Base-by-base conservation (phyloP, 2,888 invertebrate genomes). In the Lingula anatina region DNA sequence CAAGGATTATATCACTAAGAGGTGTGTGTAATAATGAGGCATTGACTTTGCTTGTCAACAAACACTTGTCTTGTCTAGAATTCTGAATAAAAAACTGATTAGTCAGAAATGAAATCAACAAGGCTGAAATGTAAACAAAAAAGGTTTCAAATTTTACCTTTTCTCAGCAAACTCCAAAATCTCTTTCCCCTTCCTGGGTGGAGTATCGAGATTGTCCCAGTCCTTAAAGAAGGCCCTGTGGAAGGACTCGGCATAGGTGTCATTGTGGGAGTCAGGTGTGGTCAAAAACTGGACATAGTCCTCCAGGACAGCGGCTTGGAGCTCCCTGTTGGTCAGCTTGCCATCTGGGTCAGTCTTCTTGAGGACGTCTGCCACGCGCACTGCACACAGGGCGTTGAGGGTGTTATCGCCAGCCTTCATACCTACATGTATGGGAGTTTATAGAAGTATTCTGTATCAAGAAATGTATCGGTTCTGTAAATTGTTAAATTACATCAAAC, bases 371-470 rank as follows among this genome's bases (percentile, higher is more conserved):
- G 68, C 18, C 27, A 64, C 58, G 40, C 66, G 50, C 23, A 68
- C 20, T 2, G 65, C 65, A 47, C 60, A 61, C 7, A 67, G 31
- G 5, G 65, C 56, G 51, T 70, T 71, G 9, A 71, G 54, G 7
- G 71, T 71, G 53, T 60, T 71, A 42, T 70, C 71, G 5, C 71
- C 71, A 38, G 68, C 65, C 23, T 53, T 56, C 69, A 71, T 70
- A 28, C 71, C 71, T 71, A 49, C 2, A 55, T 47, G 12, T 50
- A 5, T 37, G 23, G n/a, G 18, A n/a, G 21, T 27, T n/a, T 44
- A 44, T 25, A 46, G 20, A 18, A 36, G n/a, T n/a, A n/a, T n/a
- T n/a, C n/a, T n/a, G n/a, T n/a, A n/a, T n/a, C n/a, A n/a, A n/a
- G n/a, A n/a, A n/a, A n/a, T n/a, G n/a, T n/a, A n/a, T n/a, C n/a